A percentile compares a stretch with the other conserved stretches of the same genome.
phyloP scores from a whole-genome alignment of 2,113 vertebrate species.

The Charadrius vociferus region DNA sequence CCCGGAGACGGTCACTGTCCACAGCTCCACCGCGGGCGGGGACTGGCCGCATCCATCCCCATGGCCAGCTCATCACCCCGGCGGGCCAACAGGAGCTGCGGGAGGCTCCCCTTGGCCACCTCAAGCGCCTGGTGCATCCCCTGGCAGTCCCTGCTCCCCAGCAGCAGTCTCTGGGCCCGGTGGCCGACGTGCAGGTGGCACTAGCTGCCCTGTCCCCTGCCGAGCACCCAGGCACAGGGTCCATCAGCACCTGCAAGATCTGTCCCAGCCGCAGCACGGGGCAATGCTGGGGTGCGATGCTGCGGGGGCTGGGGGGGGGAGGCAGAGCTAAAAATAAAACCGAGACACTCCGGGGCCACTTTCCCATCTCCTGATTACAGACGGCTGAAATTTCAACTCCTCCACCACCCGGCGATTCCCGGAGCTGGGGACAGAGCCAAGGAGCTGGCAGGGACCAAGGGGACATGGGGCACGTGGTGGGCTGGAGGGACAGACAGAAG shows the following conservation, averaged over 20 bases:
- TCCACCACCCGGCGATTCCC: background rate
- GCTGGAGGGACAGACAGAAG: background rate
- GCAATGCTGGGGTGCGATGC: background rate
- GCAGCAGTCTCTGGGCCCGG: background rate
- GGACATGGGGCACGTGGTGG: background rate
- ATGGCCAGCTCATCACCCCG: accelerated
- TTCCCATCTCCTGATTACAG: slow-evolving; percentile 35
- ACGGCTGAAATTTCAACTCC: slow-evolving; percentile 64
- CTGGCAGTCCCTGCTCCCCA: background rate
- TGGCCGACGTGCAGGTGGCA: background rate
- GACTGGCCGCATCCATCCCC: background rate
- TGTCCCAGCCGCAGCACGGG: accelerated
- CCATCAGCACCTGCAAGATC: background rate
- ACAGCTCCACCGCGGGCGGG: accelerated
- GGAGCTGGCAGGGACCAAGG: no score
- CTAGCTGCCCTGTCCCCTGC: accelerated
- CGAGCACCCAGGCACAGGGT: background rate
- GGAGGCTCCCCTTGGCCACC: background rate
- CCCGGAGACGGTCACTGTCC: slow-evolving; percentile 63
- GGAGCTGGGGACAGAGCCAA: background rate
- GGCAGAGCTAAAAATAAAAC: slow-evolving; percentile 55
- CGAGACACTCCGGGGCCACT: background rate
- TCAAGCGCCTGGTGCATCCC: background rate
- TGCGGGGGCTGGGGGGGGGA: accelerated
- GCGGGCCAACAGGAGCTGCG: background rate